Conservation (phyloP, 1,140 invertebrate genomes). For the Brachionus calyciflorus region DNA sequence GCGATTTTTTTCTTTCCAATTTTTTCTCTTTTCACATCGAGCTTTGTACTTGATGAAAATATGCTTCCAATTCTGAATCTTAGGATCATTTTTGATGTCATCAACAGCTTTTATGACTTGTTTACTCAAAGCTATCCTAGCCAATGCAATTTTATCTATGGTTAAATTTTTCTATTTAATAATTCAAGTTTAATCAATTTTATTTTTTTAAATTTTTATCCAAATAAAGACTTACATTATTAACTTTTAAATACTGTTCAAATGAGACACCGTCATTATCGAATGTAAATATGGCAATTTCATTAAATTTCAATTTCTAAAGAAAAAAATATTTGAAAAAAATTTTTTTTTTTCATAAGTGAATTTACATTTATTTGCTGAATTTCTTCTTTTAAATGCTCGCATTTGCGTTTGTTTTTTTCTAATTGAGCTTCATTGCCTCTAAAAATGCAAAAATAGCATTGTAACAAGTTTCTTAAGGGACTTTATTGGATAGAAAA, state of each 20-base stretch:
- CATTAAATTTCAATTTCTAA: constrained; percentile 34
- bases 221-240: background rate
- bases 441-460: constrained; percentile 10
- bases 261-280: background rate
- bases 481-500: background rate
- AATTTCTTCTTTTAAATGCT: constrained; percentile 34
- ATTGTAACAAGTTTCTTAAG: background rate
- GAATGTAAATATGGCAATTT: constrained; percentile 38
- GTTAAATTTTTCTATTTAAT: constrained; percentile 25
- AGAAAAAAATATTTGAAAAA: background rate
- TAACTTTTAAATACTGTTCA: constrained; percentile 28
- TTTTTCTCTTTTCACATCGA: constrained; percentile 41
- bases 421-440: constrained; percentile 33
- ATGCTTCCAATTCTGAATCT: constrained; percentile 26
- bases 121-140: constrained; percentile 17
- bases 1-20: constrained; percentile 45
- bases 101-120: background rate
- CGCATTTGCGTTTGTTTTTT: constrained; percentile 43
- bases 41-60: constrained; percentile 37
- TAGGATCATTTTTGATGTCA: constrained; percentile 34
- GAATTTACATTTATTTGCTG: constrained; percentile 1
- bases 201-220: too few relatives aligned
- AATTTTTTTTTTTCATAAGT: too few relatives aligned
- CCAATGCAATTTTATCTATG: constrained; percentile 10
- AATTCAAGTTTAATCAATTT: too few relatives aligned